Base-by-base conservation (phyloP, 2,797 vertebrate genomes). In the Eulemur mongoz region DNA sequence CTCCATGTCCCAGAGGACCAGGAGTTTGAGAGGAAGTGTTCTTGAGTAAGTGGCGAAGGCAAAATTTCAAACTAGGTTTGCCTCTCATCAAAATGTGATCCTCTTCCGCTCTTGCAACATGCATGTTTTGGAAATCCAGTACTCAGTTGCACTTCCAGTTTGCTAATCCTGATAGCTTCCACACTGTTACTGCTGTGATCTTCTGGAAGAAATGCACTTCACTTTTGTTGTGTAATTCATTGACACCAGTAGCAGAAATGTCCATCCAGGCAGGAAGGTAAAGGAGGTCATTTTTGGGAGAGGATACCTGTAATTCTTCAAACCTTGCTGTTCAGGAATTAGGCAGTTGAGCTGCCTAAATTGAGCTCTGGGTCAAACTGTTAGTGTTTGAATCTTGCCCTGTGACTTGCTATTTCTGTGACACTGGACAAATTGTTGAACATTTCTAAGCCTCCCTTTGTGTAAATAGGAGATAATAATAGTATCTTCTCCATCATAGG, bases 1-100 rank as follows among this genome's bases (percentile, higher is more conserved):
- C 7, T 30, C 18, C 5, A 0, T 38, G 2, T 6, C 23, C 18
- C 50, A 30, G 32, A 54, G 14, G 8, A 17, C 4, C 17, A 0
- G n/a, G 15, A 35, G 45, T 27, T 59, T 40, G 50, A 38, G 45
- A 22, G 25, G 23, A 65, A 14, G 35, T 17, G 8, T 14, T 72
- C 43, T 30, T 8, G 35, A 84, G 14, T 32, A 59, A 70, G 52
- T 1, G 13, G 15, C 0, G 4, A 50, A 69, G 70, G 67, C 20
- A 73, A 67, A 57, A 69, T 57, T 78, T 57, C 30, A 65, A 50
- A 80, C 18, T 35, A 75, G 30, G 8, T 84, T 54, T 65, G 50
- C 22, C 75, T 73, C 59, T 54, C 35, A 88, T 63, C 40, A 50
- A 59, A 69, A 86, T 72, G 2, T 8, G 1, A n/a, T 57, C 67